phyloP scores from a whole-genome alignment of 2,797 vertebrate genomes.

The Acridotheres tristis region DNA sequence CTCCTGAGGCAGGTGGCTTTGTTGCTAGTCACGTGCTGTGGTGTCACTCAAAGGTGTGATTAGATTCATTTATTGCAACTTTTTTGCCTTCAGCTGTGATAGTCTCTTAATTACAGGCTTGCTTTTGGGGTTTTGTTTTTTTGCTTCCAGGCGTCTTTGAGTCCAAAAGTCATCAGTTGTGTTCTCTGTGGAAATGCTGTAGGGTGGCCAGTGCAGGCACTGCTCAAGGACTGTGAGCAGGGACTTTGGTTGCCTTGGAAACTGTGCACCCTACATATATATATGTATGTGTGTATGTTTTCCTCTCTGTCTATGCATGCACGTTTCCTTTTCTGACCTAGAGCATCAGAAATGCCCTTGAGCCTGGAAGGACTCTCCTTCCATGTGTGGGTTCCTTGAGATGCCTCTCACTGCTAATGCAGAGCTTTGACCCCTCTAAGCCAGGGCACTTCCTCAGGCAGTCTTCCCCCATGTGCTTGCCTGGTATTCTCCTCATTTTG shows the following conservation, averaged over 20 bases:
- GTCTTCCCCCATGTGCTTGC: not conserved
- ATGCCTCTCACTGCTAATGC: not conserved
- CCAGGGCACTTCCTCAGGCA: not conserved
- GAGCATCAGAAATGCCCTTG: not conserved
- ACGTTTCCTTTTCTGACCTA: not conserved
- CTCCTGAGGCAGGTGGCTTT: conserved; percentile 24
- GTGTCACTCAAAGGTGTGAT: not conserved
- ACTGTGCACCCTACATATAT: not conserved
- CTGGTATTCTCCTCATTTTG: not conserved
- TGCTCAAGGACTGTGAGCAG: not conserved
- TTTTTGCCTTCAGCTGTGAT: not conserved
- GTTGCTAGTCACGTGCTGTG: not conserved
- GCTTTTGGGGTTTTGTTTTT: not conserved
- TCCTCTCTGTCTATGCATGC: not conserved
- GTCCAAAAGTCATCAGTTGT: not conserved
- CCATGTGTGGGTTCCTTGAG: not conserved
- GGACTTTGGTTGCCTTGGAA: conserved; percentile 61
- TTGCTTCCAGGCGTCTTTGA: not conserved
- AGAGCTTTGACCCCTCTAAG: not conserved
- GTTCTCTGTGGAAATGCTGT: not conserved
- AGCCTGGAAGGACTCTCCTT: not conserved
- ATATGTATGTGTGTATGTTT: rapidly evolving
- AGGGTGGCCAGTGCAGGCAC: not conserved
- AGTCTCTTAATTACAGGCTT: not conserved
- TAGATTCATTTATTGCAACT: not conserved